A percentile compares a stretch with the other conserved stretches of the same genome.
These are phyloP conservation scores for Leptopilina boulardi DNA, from an alignment of 1,140 invertebrate species.

Conservation along the genomic window DNA sequence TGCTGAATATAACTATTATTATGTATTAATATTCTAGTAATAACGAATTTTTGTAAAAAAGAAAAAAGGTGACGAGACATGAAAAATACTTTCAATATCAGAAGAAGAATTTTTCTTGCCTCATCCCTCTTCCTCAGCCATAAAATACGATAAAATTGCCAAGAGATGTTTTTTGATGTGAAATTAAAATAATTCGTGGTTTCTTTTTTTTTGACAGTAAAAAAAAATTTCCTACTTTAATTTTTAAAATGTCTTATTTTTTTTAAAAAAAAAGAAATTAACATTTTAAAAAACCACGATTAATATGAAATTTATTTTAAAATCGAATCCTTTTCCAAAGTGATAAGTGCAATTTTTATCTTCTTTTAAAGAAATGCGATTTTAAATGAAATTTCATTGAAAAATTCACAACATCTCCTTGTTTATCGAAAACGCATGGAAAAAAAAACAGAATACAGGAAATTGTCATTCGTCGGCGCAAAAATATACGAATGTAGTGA, in stretches of 20 bases:
- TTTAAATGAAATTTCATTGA: not conserved
- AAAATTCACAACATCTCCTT: slow-evolving; percentile 33
- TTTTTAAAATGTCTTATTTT: too few relatives aligned
- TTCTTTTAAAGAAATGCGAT: not conserved
- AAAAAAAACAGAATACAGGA: too few relatives aligned
- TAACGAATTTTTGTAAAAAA: slow-evolving; percentile 45
- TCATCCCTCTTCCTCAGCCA: slow-evolving; percentile 40
- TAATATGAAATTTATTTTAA: too few relatives aligned
- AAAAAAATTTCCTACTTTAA: too few relatives aligned
- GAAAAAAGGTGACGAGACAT: slow-evolving; percentile 4
- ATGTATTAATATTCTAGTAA: slow-evolving; percentile 60
- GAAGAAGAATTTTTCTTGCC: slow-evolving; percentile 49
- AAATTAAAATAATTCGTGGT: not conserved
- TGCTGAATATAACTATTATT: slow-evolving; percentile 74
- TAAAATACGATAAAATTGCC: slow-evolving; percentile 23
- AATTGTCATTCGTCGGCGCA: not conserved
- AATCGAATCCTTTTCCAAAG: too few relatives aligned
- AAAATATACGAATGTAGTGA: not conserved
- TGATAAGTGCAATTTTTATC: not conserved
- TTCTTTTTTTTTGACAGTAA: not conserved
- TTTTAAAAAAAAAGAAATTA: too few relatives aligned
- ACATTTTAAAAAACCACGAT: too few relatives aligned
- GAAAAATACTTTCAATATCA: slow-evolving; percentile 42
- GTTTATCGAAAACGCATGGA: slow-evolving; percentile 41
- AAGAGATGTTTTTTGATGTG: not conserved